A percentile compares a stretch with the other conserved stretches of the same genome.
Evolutionary conservation across 2,797 vertebrate genomes (phyloP).

Genomic region (Sus cebifrons): DNA sequence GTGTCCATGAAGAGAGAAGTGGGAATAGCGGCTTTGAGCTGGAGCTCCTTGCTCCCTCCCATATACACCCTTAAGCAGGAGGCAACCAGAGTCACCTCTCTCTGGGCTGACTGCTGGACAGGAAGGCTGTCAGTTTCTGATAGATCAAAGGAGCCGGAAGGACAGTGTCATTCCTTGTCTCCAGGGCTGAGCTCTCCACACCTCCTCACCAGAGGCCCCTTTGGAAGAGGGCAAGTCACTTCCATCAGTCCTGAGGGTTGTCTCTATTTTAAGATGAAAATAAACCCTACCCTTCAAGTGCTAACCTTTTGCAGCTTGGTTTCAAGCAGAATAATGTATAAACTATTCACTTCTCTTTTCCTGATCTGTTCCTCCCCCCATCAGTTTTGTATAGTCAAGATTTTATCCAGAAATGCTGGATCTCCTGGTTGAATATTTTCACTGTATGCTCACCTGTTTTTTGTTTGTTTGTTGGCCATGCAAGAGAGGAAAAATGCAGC

Average conservation of each 20-base stretch:
- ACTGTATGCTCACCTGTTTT: neutral
- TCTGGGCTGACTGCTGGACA: slow-evolving; percentile 16
- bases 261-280: slow-evolving; percentile 69
- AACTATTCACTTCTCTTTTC: accelerated
- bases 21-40: neutral
- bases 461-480: no score
- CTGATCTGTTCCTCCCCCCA: accelerated
- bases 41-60: neutral
- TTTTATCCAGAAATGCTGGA: neutral
- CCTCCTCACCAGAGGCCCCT: neutral
- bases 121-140: slow-evolving; percentile 57
- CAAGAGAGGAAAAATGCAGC: neutral
- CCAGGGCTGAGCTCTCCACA: accelerated
- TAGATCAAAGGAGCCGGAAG: neutral
- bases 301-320: neutral
- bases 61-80: neutral
- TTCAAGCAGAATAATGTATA: neutral
- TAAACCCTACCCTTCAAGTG: neutral
- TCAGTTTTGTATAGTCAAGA: neutral
- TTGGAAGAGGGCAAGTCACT: neutral
- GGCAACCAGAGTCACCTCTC: neutral
- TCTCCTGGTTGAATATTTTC: neutral
- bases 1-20: neutral
- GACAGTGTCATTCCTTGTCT: slow-evolving; percentile 29
- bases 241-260: neutral